Evolutionary conservation across 2,113 vertebrate genomes (phyloP), one percentile per base, ranked within the genome.

Genomic region (Tachysurus vachellii): DNA sequence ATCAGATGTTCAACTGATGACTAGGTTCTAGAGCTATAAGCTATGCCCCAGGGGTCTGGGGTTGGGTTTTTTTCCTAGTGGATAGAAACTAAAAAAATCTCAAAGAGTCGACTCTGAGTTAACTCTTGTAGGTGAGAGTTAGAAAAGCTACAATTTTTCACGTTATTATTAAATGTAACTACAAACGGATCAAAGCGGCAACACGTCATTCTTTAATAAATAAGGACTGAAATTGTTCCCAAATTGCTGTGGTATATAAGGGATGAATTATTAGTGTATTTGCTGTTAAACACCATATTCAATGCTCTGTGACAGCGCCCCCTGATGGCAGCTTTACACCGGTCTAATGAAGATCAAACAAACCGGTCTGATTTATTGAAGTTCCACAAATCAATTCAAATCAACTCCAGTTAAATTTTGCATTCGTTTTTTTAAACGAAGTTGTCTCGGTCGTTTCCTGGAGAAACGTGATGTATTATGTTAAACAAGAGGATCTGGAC

Each of bases 401-500:
- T 80, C 76, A 56, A 2, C 31, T 36, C 54, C 9, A 23, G 79
- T 80, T 42, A 79, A 31, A 56, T 19, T n/a, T 17, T 17, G 12
- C n/a, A 79, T 79, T 56, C 17, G 77, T 80, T 28, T 31, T 54
- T 77, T n/a, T 23, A 21, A 80, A 36, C 57, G 54, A 0, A 36
- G 28, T 57, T 21, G 77, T 79, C 53, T 80, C 54, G 19, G 53
- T 56, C 17, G 10, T 80, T 80, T 80, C 17, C 59, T 2, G 12
- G 81, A 83, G 62, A 44, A 26, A 9, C 13, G 13, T 0, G 14
- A n/a, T 17, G 28, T 36, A 56, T 84, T 84, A 71, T 84, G 82
- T 71, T 84, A 84, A 84, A 54, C 17, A 84, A 66, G 19, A 84
- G 66, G 82, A 31, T 84, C 82, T 70, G 50, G 83, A 71, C 66